Evolutionary conservation across 2,888 invertebrate genomes (phyloP), one percentile per base, ranked within the genome.

Genomic region (Platerodrilus igneus): DNA sequence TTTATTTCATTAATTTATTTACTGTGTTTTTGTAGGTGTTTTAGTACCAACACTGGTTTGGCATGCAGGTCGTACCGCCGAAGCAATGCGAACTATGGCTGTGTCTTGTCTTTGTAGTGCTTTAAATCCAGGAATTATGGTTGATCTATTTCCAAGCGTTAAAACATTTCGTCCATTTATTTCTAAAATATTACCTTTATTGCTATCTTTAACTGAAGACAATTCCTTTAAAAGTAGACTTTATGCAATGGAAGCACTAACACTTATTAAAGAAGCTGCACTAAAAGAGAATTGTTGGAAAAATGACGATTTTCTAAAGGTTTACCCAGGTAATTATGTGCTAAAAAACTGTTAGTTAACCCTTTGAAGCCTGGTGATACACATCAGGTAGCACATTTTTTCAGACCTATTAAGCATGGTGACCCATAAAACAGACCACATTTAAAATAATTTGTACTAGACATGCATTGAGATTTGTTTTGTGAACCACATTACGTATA

Each of bases 1-100:
- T n/a, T n/a, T n/a, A n/a, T n/a, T n/a, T n/a, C n/a, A n/a, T n/a
- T n/a, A n/a, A n/a, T n/a, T n/a, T n/a, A n/a, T n/a, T n/a, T n/a
- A n/a, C n/a, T n/a, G n/a, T 28, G 17, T 9, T 26, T 29, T 17
- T 28, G 32, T 50, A 77, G 79, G 79, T 38, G 75, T 84, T 38
- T 77, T 90, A 53, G 65, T 82, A 49, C 83, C 84, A 2, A 83
- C 83, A 51, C 67, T 87, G 45, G 76, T 83, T 10, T 91, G 91
- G 90, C 72, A 74, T 2, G 83, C 88, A 6, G 90, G 90, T 0
- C 74, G 81, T 26, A 78, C 82, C 0, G 84, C 87, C 0, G 84
- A 83, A 57, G 83, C 86, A 1, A 76, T 87, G 30, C 73, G 90
- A 29, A 83, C 85, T 0, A 81, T 86, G 19, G 84, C 86, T 3